These are phyloP conservation scores for Capromys pilorides DNA, from an alignment of 2,797 vertebrate genomes.

Conservation along the genomic window DNA sequence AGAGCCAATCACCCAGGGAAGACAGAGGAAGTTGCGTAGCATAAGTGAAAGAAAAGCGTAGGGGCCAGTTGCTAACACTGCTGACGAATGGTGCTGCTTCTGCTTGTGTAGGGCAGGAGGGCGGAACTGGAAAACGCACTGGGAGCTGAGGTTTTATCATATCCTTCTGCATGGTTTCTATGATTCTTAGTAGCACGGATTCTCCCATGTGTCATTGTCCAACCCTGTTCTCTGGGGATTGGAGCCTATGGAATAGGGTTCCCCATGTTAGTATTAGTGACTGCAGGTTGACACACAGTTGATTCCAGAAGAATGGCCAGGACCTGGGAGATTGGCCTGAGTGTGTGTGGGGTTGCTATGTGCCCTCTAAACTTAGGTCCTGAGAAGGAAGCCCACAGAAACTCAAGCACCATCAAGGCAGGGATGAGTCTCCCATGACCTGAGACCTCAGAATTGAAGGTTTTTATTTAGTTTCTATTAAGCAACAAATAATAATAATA, in stretches of 20 bases:
- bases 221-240: neutral
- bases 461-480: neutral
- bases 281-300: neutral
- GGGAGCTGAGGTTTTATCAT: neutral
- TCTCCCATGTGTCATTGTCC: conserved; percentile 45
- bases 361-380: neutral
- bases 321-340: neutral
- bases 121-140: neutral
- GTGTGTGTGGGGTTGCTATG: neutral
- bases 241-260: neutral
- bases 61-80: neutral
- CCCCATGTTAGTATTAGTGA: neutral
- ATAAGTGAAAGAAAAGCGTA: neutral
- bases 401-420: neutral
- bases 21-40: neutral
- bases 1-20: neutral
- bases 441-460: neutral
- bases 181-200: neutral
- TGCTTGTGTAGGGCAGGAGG: neutral
- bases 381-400: neutral
- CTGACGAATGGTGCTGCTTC: neutral
- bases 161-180: neutral
- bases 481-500: neutral
- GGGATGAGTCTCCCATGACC: neutral
- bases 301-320: neutral